phyloP scores from a whole-genome alignment of 2,888 invertebrate genomes.

The Meganola albula region DNA sequence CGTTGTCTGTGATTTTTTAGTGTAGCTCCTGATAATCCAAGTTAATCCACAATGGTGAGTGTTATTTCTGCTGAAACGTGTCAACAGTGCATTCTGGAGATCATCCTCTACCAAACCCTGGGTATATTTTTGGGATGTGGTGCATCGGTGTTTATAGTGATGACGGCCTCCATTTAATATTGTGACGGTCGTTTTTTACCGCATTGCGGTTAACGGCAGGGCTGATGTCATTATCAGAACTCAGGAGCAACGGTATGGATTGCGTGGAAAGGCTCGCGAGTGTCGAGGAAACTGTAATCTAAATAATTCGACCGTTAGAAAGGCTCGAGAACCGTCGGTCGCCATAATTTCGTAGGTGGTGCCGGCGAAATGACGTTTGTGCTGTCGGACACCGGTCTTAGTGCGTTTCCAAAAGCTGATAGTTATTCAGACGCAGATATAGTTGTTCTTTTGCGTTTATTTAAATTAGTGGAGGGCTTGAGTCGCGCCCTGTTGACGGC shows the following conservation, averaged over 20 bases:
- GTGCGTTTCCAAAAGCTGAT: too few relatives aligned
- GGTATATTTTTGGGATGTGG: slow-evolving; percentile 67
- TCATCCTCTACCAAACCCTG: slow-evolving; percentile 38
- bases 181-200: slow-evolving; percentile 77
- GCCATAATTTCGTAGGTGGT: slow-evolving; percentile 67
- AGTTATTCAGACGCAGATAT: too few relatives aligned
- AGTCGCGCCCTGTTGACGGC: slow-evolving; percentile 53
- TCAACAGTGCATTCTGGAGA: slow-evolving; percentile 57
- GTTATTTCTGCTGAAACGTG: slow-evolving; percentile 65
- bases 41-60: slow-evolving; percentile 79
- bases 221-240: slow-evolving; percentile 34
- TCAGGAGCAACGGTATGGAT: slow-evolving; percentile 25
- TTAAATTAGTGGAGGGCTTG: too few relatives aligned
- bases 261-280: slow-evolving; percentile 24
- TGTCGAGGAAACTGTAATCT: slow-evolving; percentile 26
- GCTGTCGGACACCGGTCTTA: slow-evolving; percentile 39
- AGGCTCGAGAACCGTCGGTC: slow-evolving; percentile 54
- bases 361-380: slow-evolving; percentile 61
- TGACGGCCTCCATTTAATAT: slow-evolving; percentile 77
- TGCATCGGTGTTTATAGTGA: slow-evolving; percentile 75
- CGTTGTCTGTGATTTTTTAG: slow-evolving; percentile 78
- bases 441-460: too few relatives aligned
- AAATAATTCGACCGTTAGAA: slow-evolving; percentile 36
- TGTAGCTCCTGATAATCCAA: slow-evolving; percentile 79
- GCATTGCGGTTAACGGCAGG: slow-evolving; percentile 67